Conservation (phyloP, 2,888 invertebrate species). For the Aspidiotus destructor region DNA sequence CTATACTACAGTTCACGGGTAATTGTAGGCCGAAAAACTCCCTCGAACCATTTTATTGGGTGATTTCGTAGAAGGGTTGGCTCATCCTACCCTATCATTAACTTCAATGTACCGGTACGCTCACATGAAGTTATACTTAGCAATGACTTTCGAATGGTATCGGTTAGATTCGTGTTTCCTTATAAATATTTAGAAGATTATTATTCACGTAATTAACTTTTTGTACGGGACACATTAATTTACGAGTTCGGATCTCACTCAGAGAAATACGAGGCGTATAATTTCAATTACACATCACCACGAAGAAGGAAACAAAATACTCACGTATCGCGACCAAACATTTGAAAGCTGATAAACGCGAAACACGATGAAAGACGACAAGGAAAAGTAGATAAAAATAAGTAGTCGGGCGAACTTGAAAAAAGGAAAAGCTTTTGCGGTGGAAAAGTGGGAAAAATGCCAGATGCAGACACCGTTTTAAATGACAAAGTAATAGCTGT, state of each 20-base stretch:
- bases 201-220: too few species aligned
- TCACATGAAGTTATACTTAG: not conserved
- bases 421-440: constrained; percentile 14
- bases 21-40: constrained; percentile 3
- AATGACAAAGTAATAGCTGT: constrained; percentile 29
- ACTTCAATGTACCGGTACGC: not conserved
- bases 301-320: not conserved
- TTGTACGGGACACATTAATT: not conserved
- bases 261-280: too few species aligned
- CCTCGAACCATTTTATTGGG: constrained; percentile 17
- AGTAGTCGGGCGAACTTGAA: constrained; percentile 3
- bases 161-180: not conserved
- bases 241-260: not conserved
- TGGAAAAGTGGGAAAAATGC: constrained; percentile 25
- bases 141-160: not conserved
- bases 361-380: not conserved
- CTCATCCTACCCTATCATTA: constrained; percentile 22
- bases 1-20: too few species aligned
- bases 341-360: not conserved
- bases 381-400: not conserved
- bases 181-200: not conserved
- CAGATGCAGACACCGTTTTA: constrained; percentile 30
- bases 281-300: not conserved
- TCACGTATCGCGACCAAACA: not conserved
- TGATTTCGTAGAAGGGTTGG: constrained; percentile 18